A percentile compares a stretch with the other conserved stretches of the same genome.
Conservation (phyloP, 2,797 vertebrate genomes). For the Gallinago stenura region DNA sequence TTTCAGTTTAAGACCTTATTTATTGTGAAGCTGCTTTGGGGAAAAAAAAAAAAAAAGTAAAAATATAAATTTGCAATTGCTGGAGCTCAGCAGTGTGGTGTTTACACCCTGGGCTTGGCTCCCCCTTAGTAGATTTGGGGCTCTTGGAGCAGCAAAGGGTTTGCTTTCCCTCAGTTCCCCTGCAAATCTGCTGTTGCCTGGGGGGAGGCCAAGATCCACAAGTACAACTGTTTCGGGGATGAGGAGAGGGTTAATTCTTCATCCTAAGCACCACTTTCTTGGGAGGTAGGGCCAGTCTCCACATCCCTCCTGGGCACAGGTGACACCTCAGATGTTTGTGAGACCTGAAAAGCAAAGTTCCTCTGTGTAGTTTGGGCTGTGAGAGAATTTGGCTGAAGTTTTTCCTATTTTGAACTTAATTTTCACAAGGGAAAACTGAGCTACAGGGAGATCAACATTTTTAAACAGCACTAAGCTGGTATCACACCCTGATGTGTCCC, state of each 20-base stretch:
- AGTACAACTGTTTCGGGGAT: rapidly evolving
- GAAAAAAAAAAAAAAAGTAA: too few species aligned
- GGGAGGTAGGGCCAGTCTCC: background rate
- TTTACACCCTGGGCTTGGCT: background rate
- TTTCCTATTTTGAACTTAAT: background rate
- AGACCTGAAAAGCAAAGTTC: background rate
- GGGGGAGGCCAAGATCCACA: background rate
- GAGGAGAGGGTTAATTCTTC: background rate
- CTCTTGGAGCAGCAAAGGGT: background rate
- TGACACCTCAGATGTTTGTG: background rate
- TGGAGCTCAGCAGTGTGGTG: background rate
- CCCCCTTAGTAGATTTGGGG: background rate
- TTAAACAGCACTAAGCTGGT: background rate
- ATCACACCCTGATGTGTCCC: background rate
- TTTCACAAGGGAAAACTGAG: background rate
- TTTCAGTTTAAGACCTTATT: background rate
- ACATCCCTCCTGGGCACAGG: background rate
- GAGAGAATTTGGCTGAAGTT: background rate
- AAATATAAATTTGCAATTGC: rapidly evolving
- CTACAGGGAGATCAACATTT: background rate
- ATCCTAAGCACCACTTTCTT: rapidly evolving
- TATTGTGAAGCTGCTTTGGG: background rate
- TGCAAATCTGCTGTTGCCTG: background rate
- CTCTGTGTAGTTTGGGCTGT: background rate
- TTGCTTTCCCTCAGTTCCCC: background rate